Evolutionary conservation across 35 echinoderm and acorn worm genomes (phyloP).

Genomic region (Apostichopus californicus): DNA sequence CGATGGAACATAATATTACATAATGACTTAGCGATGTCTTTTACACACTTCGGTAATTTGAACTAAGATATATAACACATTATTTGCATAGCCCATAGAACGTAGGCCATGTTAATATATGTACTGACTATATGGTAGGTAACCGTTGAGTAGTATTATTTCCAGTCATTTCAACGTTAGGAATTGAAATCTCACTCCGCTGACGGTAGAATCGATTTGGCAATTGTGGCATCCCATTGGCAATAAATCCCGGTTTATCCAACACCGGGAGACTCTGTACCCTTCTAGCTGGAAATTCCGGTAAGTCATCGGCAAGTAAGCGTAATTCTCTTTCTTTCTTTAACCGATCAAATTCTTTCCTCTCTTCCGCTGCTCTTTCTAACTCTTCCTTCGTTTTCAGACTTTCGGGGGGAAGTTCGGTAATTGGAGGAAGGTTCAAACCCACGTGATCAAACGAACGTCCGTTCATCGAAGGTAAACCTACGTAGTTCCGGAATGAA

Average conservation of each 20-base stretch:
- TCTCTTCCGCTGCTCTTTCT: constrained; percentile 15
- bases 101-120: too few relatives aligned
- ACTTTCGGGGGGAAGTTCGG: neutral
- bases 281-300: constrained; percentile 20
- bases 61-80: too few relatives aligned
- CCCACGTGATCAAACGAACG: neutral
- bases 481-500: constrained; percentile 34
- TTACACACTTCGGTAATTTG: too few relatives aligned
- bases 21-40: too few relatives aligned
- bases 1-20: too few relatives aligned
- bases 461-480: neutral
- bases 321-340: constrained; percentile 37
- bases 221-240: constrained; percentile 41
- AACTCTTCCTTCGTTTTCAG: constrained; percentile 1
- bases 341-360: constrained; percentile 31
- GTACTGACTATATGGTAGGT: too few relatives aligned
- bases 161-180: too few relatives aligned
- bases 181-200: neutral
- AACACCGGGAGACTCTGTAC: constrained; percentile 28
- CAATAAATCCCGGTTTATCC: constrained; percentile 39
- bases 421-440: constrained; percentile 38
- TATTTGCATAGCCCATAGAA: too few relatives aligned
- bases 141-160: too few relatives aligned
- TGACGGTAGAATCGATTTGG: constrained; percentile 31
- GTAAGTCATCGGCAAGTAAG: constrained; percentile 42